phyloP scores from a whole-genome alignment of 2,888 invertebrate genomes.

The Strigamia transsilvanica region DNA sequence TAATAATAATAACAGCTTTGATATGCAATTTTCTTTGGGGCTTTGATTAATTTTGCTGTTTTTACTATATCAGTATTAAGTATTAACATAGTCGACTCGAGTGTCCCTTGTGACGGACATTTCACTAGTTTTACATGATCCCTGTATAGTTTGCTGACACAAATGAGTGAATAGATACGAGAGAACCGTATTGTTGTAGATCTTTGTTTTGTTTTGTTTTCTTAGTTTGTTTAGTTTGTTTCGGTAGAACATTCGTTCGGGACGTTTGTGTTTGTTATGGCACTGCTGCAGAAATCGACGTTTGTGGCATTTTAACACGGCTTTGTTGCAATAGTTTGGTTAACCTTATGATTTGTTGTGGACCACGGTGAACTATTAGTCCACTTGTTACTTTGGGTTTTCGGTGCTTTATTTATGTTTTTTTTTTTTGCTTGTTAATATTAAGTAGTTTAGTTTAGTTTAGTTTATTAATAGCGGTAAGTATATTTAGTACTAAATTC shows the following conservation, averaged over 20 bases:
- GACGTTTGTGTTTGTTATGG: slow-evolving; percentile 4
- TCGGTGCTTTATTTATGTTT: too few species aligned
- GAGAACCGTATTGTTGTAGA: not conserved
- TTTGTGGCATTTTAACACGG: slow-evolving; percentile 35
- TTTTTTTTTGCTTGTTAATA: not conserved
- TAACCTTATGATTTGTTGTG: slow-evolving; percentile 17
- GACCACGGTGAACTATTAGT: slow-evolving; percentile 1
- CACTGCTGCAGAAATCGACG: slow-evolving; percentile 38
- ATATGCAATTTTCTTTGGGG: not conserved
- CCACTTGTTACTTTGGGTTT: slow-evolving; percentile 2
- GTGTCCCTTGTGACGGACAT: not conserved
- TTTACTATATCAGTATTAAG: not conserved
- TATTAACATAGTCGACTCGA: not conserved
- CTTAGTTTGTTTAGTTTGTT: not conserved
- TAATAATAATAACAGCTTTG: not conserved
- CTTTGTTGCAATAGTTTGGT: not conserved
- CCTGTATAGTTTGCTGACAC: not conserved
- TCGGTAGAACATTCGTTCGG: not conserved
- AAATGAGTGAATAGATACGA: not conserved
- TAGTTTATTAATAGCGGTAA: not conserved
- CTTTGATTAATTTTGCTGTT: not conserved
- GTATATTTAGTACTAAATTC: not conserved
- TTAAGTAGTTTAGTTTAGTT: not conserved
- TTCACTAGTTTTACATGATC: not conserved
- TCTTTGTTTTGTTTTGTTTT: not conserved